Conservation (phyloP, 1,140 invertebrate genomes). For the Cotesia vestalis region DNA sequence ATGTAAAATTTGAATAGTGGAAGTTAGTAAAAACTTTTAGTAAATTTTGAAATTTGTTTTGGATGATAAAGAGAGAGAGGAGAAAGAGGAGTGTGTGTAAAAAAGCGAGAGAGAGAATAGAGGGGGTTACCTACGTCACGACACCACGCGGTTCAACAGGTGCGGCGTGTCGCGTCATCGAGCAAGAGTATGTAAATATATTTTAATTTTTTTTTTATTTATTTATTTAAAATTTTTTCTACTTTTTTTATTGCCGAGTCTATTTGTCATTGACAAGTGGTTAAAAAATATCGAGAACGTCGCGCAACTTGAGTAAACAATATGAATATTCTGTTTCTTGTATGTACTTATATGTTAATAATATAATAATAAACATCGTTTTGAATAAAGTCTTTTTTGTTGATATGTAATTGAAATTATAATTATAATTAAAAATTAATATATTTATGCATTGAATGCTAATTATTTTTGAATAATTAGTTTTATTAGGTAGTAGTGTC, state of each 20-base stretch:
- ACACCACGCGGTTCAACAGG: slow-evolving; percentile 40
- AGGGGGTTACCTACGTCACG: slow-evolving; percentile 27
- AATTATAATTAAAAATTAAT: too few relatives aligned
- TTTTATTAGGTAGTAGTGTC: too few relatives aligned
- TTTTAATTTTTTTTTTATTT: slow-evolving; percentile 22
- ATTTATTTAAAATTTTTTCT: not conserved
- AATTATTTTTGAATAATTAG: too few relatives aligned
- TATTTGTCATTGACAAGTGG: slow-evolving; percentile 20
- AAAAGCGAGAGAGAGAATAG: not conserved
- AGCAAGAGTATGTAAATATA: slow-evolving; percentile 40
- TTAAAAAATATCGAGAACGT: slow-evolving; percentile 24
- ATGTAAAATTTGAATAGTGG: not conserved
- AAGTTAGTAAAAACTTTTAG: not conserved
- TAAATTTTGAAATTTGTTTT: slow-evolving; percentile 25
- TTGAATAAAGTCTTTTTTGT: too few relatives aligned
- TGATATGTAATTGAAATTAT: too few relatives aligned
- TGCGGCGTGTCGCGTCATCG: slow-evolving; percentile 38
- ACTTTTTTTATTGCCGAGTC: not conserved
- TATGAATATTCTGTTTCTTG: too few relatives aligned
- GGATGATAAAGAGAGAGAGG: not conserved
- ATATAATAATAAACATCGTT: too few relatives aligned
- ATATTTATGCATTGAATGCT: too few relatives aligned
- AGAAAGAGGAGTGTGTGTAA: not conserved
- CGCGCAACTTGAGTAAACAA: too few relatives aligned
- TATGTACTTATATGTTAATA: too few relatives aligned